phyloP scores from a whole-genome alignment of 2,888 invertebrate genomes.

The Boloria euphrosyne region DNA sequence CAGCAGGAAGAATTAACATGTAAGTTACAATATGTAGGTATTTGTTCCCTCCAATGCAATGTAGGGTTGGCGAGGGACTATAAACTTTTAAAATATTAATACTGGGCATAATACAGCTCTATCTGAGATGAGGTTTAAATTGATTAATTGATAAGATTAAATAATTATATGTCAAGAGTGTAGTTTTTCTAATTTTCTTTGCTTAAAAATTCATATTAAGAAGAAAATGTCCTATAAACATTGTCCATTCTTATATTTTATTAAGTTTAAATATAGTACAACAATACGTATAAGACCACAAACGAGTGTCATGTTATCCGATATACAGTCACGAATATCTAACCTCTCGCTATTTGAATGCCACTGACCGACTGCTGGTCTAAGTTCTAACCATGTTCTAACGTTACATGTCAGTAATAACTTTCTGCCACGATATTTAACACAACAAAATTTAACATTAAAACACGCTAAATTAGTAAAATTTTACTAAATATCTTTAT shows the following conservation, averaged over 20 bases:
- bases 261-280: neutral
- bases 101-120: too few species aligned
- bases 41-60: too few species aligned
- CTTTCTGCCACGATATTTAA: slow-evolving; percentile 14
- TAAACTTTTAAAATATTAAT: too few species aligned
- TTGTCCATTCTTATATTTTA: neutral
- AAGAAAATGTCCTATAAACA: neutral
- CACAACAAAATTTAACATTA: too few species aligned
- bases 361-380: slow-evolving; percentile 16
- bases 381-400: slow-evolving; percentile 14
- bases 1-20: too few species aligned
- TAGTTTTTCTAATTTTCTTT: too few species aligned
- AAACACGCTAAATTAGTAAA: too few species aligned
- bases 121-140: too few species aligned
- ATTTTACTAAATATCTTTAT: neutral
- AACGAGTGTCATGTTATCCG: slow-evolving; percentile 12
- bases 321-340: slow-evolving; percentile 18
- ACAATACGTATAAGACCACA: slow-evolving; percentile 7
- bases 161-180: too few species aligned
- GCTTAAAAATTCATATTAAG: neutral
- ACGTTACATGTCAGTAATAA: slow-evolving; percentile 15
- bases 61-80: too few species aligned
- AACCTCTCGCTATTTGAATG: slow-evolving; percentile 23
- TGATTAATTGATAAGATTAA: too few species aligned
- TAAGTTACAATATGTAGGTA: too few species aligned